A percentile compares a stretch with the other conserved stretches of the same genome.
Evolutionary conservation across 1,140 invertebrate species (phyloP).

Genomic region (Pseudomyrmex dendroicus): DNA sequence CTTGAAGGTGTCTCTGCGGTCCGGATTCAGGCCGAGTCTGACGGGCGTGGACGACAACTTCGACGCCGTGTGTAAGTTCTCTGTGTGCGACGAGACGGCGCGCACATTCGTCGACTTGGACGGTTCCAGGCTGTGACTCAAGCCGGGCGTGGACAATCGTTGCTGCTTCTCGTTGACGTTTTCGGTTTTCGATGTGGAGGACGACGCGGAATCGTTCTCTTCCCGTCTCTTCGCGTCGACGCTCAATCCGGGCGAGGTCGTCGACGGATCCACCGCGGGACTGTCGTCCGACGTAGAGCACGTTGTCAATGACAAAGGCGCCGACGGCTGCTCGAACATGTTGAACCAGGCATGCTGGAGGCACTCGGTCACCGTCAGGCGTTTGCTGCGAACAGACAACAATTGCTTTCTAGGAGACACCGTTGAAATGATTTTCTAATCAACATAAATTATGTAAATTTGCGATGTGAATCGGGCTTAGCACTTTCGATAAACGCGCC

Average conservation of each 20-base stretch:
- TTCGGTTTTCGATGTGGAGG: constrained; percentile 35
- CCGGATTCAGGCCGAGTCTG: constrained; percentile 81
- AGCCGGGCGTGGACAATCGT: constrained; percentile 3
- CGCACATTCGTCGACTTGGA: constrained; percentile 40
- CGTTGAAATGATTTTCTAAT: background rate
- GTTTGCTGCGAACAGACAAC: constrained; percentile 84
- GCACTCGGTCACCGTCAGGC: constrained; percentile 88
- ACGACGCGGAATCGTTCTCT: background rate
- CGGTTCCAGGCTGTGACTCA: constrained; percentile 32
- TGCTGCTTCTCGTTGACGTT: constrained; percentile 33
- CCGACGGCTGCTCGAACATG: constrained; percentile 74
- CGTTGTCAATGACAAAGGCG: constrained; percentile 56
- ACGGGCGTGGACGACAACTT: constrained; percentile 63
- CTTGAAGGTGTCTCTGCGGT: constrained; percentile 84
- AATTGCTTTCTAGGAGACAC: constrained; percentile 5
- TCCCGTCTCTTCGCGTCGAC: background rate
- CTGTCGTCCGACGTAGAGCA: constrained; percentile 49
- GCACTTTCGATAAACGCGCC: background rate
- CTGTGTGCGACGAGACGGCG: constrained; percentile 65
- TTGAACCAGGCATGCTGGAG: constrained; percentile 88
- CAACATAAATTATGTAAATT: background rate
- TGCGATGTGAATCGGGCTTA: background rate
- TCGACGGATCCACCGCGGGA: constrained; percentile 37
- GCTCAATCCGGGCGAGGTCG: background rate
- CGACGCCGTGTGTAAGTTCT: constrained; percentile 66